Base-by-base conservation (phyloP, 1,140 invertebrate species). In the Macrostomum lignano region DNA sequence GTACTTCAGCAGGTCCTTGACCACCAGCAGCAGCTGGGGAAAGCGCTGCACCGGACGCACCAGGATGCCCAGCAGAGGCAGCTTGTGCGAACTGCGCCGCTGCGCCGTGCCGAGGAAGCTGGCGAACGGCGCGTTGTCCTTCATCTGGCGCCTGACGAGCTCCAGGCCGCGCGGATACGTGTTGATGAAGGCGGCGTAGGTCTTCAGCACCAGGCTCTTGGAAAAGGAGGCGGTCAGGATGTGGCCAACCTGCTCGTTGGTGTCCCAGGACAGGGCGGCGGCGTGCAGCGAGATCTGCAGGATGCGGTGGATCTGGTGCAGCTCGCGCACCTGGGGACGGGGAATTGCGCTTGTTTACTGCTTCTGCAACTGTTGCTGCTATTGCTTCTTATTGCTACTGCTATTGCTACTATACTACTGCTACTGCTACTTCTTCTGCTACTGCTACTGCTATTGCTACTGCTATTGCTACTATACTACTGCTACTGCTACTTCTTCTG, bases 131-230 rank as follows among this genome's bases (percentile, higher is more conserved):
- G 73, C 72, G 58, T 81, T 81, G 36, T 73, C 65, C 52, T 81
- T 79, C n/a, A 77, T 72, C 60, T 82, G 74, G 61, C 75, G 71
- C 52, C 84, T 78, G 29, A 78, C 78, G 36, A 82, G 64, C 49
- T 91, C 81, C 77, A 88, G 84, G 14, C 79, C 78, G 11, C 70
- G 68, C 2, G 78, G 78, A 61, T 91, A 91, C 61, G 88, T 91
- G 57, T 91, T 91, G 28, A 91, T 86, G 60, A 86, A 93, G 32
- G 73, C 76, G 37, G 74, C 81, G 53, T 91, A 91, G 37, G 81
- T 74, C 48, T 91, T 77, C 36, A 88, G 61, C 36, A 91, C 74
- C 47, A 82, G 73, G 7, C 74, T 69, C 60, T 86, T 84, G 13
- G 77, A 84, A 43, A 64, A 63, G 30, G 74, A 76, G 39, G 70